A percentile compares a stretch with the other conserved stretches of the same genome.
Conservation (phyloP, 2,113 vertebrate species). For the Perca fluviatilis region DNA sequence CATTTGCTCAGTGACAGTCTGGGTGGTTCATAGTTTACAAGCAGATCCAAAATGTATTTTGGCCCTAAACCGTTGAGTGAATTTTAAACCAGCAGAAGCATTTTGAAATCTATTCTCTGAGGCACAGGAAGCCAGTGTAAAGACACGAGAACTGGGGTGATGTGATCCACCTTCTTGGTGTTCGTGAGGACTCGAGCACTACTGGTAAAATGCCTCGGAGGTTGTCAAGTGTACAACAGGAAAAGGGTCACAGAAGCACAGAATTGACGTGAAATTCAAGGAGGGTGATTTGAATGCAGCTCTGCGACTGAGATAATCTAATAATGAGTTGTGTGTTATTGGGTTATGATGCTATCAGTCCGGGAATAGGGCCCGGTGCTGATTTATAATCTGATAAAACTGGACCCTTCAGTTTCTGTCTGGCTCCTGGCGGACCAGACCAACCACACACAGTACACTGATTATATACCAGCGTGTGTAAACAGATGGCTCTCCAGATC, state of each 20-base stretch:
- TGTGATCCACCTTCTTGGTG: too few species aligned
- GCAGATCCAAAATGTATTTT: too few species aligned
- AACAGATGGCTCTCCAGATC: too few species aligned
- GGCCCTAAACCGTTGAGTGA: too few species aligned
- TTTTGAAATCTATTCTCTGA: too few species aligned
- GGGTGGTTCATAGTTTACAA: too few species aligned
- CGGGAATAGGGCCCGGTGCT: slow-evolving; percentile 31
- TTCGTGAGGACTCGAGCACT: too few species aligned
- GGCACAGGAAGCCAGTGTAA: too few species aligned
- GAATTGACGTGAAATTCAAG: not conserved
- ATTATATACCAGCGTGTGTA: not conserved
- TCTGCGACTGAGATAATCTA: slow-evolving; percentile 10
- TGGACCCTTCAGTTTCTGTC: slow-evolving; percentile 19
- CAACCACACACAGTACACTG: not conserved
- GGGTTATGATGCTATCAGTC: slow-evolving; percentile 44
- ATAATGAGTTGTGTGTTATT: slow-evolving; percentile 30
- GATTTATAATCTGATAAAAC: slow-evolving; percentile 53
- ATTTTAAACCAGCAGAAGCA: too few species aligned
- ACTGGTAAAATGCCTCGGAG: not conserved
- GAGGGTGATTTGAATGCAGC: not conserved
- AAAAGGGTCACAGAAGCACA: not conserved
- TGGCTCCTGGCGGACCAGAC: slow-evolving; percentile 28
- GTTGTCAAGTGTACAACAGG: not conserved
- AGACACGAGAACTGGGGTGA: too few species aligned
- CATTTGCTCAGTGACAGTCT: too few species aligned